A percentile compares a stretch with the other conserved stretches of the same genome.
Evolutionary conservation across 2,113 vertebrate species (phyloP).

Genomic region (Glaucidium brasilianum): DNA sequence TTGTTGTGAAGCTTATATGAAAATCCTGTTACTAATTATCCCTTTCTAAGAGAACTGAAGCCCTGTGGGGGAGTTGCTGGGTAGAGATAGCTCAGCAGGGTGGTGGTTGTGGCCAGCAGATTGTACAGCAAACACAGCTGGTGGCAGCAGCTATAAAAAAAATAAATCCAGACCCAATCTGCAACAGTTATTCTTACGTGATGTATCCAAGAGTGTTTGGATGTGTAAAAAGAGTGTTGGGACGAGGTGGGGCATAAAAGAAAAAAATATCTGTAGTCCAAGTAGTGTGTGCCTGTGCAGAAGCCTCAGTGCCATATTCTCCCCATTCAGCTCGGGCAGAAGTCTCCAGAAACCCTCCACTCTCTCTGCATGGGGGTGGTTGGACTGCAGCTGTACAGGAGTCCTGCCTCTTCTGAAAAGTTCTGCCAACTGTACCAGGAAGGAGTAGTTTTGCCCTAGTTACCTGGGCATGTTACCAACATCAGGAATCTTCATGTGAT

Average conservation of each 20-base stretch:
- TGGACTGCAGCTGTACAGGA: rapidly evolving
- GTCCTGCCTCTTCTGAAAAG: neutral
- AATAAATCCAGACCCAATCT: conserved; percentile 13
- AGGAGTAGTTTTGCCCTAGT: neutral
- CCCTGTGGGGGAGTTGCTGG: neutral
- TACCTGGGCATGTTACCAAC: neutral
- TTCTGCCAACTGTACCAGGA: neutral
- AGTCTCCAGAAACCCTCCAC: neutral
- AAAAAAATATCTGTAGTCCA: neutral
- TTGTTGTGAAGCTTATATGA: neutral
- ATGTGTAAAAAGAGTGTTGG: neutral
- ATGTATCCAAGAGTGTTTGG: neutral
- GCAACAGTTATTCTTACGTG: neutral
- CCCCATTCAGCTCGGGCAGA: neutral
- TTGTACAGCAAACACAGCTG: conserved; percentile 21
- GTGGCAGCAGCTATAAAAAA: neutral
- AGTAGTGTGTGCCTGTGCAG: neutral
- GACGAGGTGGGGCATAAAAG: neutral
- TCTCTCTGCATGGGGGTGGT: neutral
- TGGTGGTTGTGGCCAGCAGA: neutral
- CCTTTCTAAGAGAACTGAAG: neutral
- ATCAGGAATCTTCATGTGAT: neutral
- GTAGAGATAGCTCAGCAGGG: conserved; percentile 15
- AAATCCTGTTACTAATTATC: neutral
- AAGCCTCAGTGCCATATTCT: neutral